Evolutionary conservation across 2,797 vertebrate species (phyloP).

Genomic region (Anguilla pacifica): DNA sequence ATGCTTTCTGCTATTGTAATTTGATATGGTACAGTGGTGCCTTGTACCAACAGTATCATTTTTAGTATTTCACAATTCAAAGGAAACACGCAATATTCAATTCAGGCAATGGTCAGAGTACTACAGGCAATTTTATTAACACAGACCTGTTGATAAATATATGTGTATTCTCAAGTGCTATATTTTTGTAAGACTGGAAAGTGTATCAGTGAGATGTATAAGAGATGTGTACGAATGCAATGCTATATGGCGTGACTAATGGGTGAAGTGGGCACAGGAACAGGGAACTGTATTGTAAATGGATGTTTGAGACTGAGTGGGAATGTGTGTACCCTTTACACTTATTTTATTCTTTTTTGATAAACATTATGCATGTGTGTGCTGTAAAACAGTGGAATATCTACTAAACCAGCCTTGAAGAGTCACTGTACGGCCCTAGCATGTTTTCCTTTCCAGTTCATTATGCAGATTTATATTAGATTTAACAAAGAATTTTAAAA

Average conservation of each 20-base stretch:
- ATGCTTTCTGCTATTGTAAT: neutral
- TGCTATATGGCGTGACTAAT: neutral
- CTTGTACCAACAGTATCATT: constrained; percentile 9
- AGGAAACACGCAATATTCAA: neutral
- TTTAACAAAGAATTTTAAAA: neutral
- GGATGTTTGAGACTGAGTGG: neutral
- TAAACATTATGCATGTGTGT: neutral
- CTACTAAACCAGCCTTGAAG: neutral
- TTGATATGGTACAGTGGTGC: neutral
- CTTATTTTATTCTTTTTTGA: constrained; percentile 2
- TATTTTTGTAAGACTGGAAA: neutral
- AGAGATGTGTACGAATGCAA: neutral
- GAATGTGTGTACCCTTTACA: neutral
- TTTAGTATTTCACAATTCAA: neutral
- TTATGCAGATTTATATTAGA: neutral
- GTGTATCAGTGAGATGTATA: neutral
- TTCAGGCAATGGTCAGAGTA: neutral
- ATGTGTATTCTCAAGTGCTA: constrained; percentile 12
- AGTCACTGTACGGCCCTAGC: neutral
- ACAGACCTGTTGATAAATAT: neutral
- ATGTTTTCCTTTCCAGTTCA: neutral
- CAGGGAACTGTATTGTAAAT: neutral
- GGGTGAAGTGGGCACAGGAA: neutral
- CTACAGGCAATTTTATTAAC: neutral
- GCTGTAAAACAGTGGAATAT: neutral